Base-by-base conservation (phyloP, 1,140 invertebrate species). In the Tetragonula clypearis region DNA sequence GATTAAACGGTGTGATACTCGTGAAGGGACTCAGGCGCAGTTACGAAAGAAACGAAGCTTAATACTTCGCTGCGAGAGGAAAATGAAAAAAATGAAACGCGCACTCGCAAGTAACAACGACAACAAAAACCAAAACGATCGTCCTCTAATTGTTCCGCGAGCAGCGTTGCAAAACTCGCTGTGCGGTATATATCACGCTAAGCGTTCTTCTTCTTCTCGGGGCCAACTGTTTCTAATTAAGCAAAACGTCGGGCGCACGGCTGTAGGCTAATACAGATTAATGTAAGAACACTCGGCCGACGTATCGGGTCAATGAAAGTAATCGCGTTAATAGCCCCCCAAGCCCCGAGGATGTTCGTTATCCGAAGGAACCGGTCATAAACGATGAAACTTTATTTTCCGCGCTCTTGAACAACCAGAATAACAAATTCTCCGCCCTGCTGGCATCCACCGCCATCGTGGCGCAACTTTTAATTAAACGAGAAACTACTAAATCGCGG, bases 361-460 rank as follows among this genome's bases (percentile, higher is more conserved):
- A 82, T 75, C 26, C 49, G 21, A 41, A 75, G 72, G 58, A 66
- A 75, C 72, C 26, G 49, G 72, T 66, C 80, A 75, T 82, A 82
- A 82, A 82, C 80, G 80, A 75, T 15, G 72, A 30, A 82, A 76
- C 71, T 82, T 68, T 68, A 75, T 68, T 82, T 82, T 35, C 60
- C 72, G 53, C 60, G 30, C 26, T 66, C 60, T 82, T 55, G 30
- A 76, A 53, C 80, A 30, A 1, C 72, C 41, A 58, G 72, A 82
- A 66, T 65, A 82, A 82, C 80, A 82, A 74, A 82, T 82, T 66
- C 60, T 14, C 26, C 26, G 19, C 17, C 26, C 19, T 17, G 14
- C 15, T 26, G 65, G 65, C n/a, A 11, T 19, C 14, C 23, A 5
- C 14, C 1, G 21, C 30, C 17, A 5, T 3, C 2, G 17, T n/a